Conservation (phyloP, 2,888 invertebrate species). For the Achlya flavicornis region DNA sequence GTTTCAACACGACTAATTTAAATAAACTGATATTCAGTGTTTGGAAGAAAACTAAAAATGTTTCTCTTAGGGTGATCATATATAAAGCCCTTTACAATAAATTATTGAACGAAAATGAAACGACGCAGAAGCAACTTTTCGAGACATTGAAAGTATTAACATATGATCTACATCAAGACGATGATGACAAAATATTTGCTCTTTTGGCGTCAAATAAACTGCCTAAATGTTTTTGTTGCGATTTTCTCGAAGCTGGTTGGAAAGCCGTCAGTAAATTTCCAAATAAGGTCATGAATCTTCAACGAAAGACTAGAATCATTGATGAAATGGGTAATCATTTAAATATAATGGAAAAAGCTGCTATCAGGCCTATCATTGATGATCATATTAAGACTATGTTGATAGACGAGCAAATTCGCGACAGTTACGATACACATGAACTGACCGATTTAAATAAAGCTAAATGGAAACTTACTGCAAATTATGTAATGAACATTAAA, state of each 20-base stretch:
- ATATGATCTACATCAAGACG: slow-evolving; percentile 46
- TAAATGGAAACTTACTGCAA: slow-evolving; percentile 44
- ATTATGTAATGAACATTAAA: slow-evolving; percentile 31
- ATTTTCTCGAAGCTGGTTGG: slow-evolving; percentile 49
- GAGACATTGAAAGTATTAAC: slow-evolving; percentile 50
- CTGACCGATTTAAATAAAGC: slow-evolving; percentile 26
- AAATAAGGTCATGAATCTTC: slow-evolving; percentile 37
- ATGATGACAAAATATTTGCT: slow-evolving; percentile 48
- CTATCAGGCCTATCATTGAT: slow-evolving; percentile 40
- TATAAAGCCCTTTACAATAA: slow-evolving; percentile 47
- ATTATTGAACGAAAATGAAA: slow-evolving; percentile 29
- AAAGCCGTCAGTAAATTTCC: slow-evolving; percentile 41
- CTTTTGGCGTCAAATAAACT: slow-evolving; percentile 37
- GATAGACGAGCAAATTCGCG: slow-evolving; percentile 24
- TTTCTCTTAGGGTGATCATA: slow-evolving; percentile 50
- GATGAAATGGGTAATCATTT: slow-evolving; percentile 35
- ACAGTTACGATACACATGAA: slow-evolving; percentile 17
- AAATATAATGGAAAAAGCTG: slow-evolving; percentile 37
- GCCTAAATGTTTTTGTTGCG: slow-evolving; percentile 36
- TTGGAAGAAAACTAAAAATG: slow-evolving; percentile 57
- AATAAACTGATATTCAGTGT: slow-evolving; percentile 37
- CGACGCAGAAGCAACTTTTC: slow-evolving; percentile 39
- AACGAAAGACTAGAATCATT: slow-evolving; percentile 36
- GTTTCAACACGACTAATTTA: slow-evolving; percentile 46
- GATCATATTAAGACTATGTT: slow-evolving; percentile 42